Conservation (phyloP, 2,888 invertebrate species). For the Autographa pulchrina region DNA sequence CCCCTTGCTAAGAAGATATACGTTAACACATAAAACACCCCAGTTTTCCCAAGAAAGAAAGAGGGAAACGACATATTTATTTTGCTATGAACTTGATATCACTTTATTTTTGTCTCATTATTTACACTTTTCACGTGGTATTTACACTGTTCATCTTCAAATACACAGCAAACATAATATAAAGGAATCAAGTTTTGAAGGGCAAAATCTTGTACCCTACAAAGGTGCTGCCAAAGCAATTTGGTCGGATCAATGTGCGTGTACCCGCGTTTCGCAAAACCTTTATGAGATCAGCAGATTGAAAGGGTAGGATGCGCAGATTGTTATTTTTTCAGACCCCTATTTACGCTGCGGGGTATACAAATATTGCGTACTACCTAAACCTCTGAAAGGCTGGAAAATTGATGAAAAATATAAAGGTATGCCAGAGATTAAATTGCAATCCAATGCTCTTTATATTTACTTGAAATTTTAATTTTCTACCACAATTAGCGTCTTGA, state of each 20-base stretch:
- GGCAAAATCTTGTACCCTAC: neutral
- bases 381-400: neutral
- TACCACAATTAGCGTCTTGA: too few species aligned
- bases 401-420: neutral
- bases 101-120: too few species aligned
- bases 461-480: too few species aligned
- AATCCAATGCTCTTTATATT: too few species aligned
- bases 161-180: neutral
- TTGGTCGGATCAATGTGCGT: neutral
- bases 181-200: neutral
- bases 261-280: neutral
- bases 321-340: neutral
- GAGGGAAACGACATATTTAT: too few species aligned
- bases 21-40: too few species aligned
- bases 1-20: too few species aligned
- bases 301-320: neutral
- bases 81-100: too few species aligned
- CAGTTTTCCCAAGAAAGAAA: too few species aligned
- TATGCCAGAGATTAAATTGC: too few species aligned
- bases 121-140: too few species aligned
- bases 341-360: neutral
- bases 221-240: neutral
- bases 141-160: neutral
- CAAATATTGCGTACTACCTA: neutral
- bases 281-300: constrained; percentile 23